These are phyloP conservation scores for Temnothorax curvispinosus DNA, from an alignment of 1,140 invertebrate species.

Conservation along the genomic window DNA sequence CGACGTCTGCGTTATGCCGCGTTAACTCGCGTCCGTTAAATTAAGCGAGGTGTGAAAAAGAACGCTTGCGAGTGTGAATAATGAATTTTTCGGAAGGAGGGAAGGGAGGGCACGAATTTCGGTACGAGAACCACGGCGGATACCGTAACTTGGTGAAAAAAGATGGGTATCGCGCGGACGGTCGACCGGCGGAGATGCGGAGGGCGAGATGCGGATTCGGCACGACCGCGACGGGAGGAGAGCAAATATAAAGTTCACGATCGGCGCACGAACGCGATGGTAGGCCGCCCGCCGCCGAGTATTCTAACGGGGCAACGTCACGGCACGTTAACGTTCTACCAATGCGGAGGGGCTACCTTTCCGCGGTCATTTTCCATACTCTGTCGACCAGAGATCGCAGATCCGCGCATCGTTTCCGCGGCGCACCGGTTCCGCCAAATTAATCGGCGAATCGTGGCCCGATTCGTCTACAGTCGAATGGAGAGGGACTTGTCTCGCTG, in stretches of 20 bases:
- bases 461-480: neutral
- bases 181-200: neutral
- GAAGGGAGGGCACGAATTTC: neutral
- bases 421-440: constrained; percentile 1
- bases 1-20: neutral
- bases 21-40: constrained; percentile 9
- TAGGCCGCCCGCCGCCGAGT: constrained; percentile 35
- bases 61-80: neutral
- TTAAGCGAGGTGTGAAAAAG: constrained; percentile 23
- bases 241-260: constrained; percentile 57
- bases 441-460: constrained; percentile 1
- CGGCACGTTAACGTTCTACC: constrained; percentile 72
- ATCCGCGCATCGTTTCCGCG: constrained; percentile 37
- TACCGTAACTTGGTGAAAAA: constrained; percentile 51
- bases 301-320: constrained; percentile 74
- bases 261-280: constrained; percentile 41
- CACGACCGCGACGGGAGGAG: constrained; percentile 43
- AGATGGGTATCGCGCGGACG: constrained; percentile 30
- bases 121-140: neutral
- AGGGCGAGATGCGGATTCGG: constrained; percentile 48
- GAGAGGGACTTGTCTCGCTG: neutral
- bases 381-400: constrained; percentile 24
- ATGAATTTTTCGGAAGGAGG: constrained; percentile 5
- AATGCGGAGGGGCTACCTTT: constrained; percentile 53
- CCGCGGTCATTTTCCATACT: constrained; percentile 62